Evolutionary conservation across 2,888 invertebrate species (phyloP), one percentile per base, ranked within the genome.

Genomic region (Formica aserva): DNA sequence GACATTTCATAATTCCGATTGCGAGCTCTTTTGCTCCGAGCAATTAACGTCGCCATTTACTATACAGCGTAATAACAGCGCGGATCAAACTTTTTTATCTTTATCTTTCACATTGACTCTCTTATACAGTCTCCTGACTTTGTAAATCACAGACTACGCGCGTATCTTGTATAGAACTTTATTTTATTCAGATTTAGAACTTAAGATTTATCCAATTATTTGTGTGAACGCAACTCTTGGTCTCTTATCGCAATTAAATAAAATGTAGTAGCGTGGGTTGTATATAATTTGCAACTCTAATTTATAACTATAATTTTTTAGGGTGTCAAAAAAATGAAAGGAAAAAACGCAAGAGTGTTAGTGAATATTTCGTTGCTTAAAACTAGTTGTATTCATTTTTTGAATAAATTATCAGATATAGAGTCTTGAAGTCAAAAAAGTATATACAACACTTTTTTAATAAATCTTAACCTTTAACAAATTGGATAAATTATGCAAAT

Each of bases 11-110:
- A 72, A 80, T 72, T 60, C 35, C 32, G 18, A 60, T 22, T 22
- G 57, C 18, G 57, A 60, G 8, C 45, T 60, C 5, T 41, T 41
- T 35, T 35, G 38, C 78, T 60, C 15, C 18, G 22, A 72, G 78
- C 60, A 80, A 80, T 72, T 80, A 80, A 60, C 78, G 32, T 78
- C 29, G 6, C 29, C 57, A 41, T 69, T 78, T 57, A 57, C 32
- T 11, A 41, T 15, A 32, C 29, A 32, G 41, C 11, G 22, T 60
- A 71, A 80, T 60, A 72, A 80, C 26, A 72, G 60, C 18, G 11
- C 13, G 32, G 18, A 60, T 60, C 72, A 72, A 71, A 60, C 15
- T 72, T 80, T 78, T 77, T 69, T 66, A 69, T 41, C 45, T 38
- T 67, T 67, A 45, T 45, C 60, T 72, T 45, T 60, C 45, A 72